Evolutionary conservation across 1,140 invertebrate genomes (phyloP), one percentile per base, ranked within the genome.

Genomic region (Saccostrea cuccullata): DNA sequence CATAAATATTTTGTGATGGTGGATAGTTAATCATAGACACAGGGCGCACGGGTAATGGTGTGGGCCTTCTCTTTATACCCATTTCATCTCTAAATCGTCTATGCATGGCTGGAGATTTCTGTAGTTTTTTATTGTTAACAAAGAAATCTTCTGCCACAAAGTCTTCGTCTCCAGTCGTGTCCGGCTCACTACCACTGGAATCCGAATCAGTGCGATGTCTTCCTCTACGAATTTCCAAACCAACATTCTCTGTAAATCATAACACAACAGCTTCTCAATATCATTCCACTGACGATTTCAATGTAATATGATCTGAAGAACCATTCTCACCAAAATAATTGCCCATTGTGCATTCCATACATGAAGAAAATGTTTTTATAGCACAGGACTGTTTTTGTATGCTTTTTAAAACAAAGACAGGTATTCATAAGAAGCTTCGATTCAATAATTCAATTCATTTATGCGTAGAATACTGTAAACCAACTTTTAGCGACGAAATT

Each of bases 111-210:
- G 82, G 64, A 56, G 87, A 47, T 56, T 60, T 77, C 15, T 85
- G 15, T 55, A 56, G 17, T 84, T 23, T 83, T 85, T 85, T 85
- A 67, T 85, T 85, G 20, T 36, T 64, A 20, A 85, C 17, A 23
- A 56, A 88, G 36, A 88, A 88, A n/a, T 85, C 84, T 47, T 88
- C 84, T 0, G 23, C 64, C 4, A 88, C 87, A 85, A 88, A 88
- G 40, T 88, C 87, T 55, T 88, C 82, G 2, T 84, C 87, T 56
- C 84, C 87, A n/a, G 87, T 84, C 12, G 87, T 88, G 26, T 88
- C 87, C 9, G 64, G 87, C 30, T 88, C 87, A 88, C 83, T 85
- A 0, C 55, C 20, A 40, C 58, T 60, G 12, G 84, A 60, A 30
- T 64, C 56, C 1, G 36, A 67, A 12, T 64, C 30, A 17, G 11